Base-by-base conservation (phyloP, 2,888 invertebrate species). In the Eucera pruinosa region DNA sequence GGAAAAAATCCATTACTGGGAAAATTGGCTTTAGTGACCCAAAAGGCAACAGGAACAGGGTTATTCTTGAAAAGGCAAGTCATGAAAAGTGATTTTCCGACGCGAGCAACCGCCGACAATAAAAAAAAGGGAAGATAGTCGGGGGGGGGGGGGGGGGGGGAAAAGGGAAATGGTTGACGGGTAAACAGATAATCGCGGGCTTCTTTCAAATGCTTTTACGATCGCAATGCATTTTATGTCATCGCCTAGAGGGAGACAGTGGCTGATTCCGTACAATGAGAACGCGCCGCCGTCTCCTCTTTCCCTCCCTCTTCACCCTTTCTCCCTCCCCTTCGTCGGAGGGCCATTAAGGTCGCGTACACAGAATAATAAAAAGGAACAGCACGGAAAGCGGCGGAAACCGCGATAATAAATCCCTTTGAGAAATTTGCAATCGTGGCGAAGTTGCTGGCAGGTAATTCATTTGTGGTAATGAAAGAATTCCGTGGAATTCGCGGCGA, bases 361-460 rank as follows among this genome's bases (percentile, higher is more conserved):
- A 43, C 33, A 33, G 50, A 61, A 68, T 68, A 61, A 68, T 61
- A 68, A 68, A 68, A 61, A 52, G 61, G 27, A 67, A 48, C 48
- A 58, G 48, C 60, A 15, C 47, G 47, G 36, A 36, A 47, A 58
- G 47, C 39, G 47, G 47, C 47, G 66, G 66, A 58, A 48, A 61
- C 68, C 50, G 52, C 61, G 68, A 68, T 52, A 52, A 68, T 68
- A 68, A 68, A 68, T 68, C 68, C 61, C 54, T 68, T 61, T 50
- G 68, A 61, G 54, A 68, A 68, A 68, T 68, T 68, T 43, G 68
- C 50, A 48, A 61, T 61, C 52, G 61, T 41, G 61, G 61, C 41
- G 33, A 43, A 41, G 45, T 66, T 61, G 50, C 30, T 43, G 48
- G 30, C 61, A 43, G 61, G 61, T 61, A 61, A 68, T 52, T 68